These are phyloP conservation scores for Scophthalmus maximus DNA, from an alignment of 2,113 vertebrate species.

Conservation along the genomic window DNA sequence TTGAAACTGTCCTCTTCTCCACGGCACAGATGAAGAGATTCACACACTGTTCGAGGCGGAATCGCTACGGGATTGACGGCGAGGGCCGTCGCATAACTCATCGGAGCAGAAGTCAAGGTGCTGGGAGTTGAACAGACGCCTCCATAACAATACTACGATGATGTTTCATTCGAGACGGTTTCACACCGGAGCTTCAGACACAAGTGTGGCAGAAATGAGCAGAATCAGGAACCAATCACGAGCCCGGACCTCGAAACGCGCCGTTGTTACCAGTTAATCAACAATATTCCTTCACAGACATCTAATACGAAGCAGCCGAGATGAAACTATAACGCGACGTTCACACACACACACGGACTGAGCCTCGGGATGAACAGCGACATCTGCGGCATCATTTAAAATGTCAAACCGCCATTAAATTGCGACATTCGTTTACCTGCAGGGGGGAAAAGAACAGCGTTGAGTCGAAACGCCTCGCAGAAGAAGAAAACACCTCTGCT, in stretches of 20 bases:
- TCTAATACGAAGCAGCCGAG: neutral
- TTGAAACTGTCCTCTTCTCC: conserved; percentile 7
- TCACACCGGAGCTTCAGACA: neutral
- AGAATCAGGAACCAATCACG: neutral
- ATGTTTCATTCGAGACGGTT: neutral
- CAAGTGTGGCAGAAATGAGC: too few species aligned
- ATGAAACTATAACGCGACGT: conserved; percentile 4
- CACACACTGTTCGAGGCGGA: neutral
- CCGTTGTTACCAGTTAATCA: neutral
- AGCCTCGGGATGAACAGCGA: neutral
- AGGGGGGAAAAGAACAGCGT: neutral
- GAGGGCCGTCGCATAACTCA: neutral
- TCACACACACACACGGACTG: neutral
- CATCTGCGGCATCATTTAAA: neutral
- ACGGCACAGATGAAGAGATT: neutral
- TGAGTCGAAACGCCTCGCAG: neutral
- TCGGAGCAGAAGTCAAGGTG: neutral
- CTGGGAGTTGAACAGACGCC: neutral
- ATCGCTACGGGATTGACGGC: neutral
- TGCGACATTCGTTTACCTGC: neutral
- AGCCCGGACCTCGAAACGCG: neutral
- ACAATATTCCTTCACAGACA: neutral
- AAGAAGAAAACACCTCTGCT: neutral
- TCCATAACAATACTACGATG: neutral
- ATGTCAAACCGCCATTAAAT: neutral